Evolutionary conservation across 2,113 vertebrate genomes (phyloP).

Genomic region (Alaudala cheleensis): DNA sequence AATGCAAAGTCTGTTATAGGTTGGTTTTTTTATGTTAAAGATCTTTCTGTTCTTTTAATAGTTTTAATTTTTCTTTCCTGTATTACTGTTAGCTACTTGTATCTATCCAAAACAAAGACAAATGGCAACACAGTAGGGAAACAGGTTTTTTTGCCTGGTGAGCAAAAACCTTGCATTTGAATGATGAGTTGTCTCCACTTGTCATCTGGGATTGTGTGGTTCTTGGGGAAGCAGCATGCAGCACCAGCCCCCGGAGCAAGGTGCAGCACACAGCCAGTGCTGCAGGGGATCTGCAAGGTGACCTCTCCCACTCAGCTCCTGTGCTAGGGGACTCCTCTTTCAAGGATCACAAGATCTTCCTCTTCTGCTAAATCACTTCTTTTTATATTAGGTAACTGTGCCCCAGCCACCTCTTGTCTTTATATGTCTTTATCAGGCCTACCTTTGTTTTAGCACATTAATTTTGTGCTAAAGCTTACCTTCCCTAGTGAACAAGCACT

Average conservation of each 20-base stretch:
- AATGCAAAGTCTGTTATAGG: background rate
- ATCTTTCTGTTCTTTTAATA: background rate
- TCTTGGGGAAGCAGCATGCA: background rate
- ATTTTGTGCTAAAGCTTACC: background rate
- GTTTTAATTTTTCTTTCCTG: background rate
- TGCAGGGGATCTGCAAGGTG: background rate
- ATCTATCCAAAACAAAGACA: background rate
- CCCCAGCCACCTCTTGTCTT: background rate
- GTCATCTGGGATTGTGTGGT: accelerated
- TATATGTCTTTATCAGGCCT: background rate
- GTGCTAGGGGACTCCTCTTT: background rate
- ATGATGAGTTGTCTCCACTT: background rate
- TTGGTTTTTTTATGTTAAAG: background rate
- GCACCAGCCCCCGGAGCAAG: background rate
- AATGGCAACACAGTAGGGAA: background rate
- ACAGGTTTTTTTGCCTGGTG: background rate
- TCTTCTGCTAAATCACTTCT: background rate
- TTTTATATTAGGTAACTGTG: background rate
- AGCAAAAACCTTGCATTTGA: background rate
- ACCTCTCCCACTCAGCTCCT: background rate
- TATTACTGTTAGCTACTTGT: background rate
- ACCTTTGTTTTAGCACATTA: background rate
- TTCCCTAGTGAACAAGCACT: background rate
- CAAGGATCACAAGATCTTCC: background rate
- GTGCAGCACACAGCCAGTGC: background rate